A percentile compares a stretch with the other conserved stretches of the same genome.
Evolutionary conservation across 2,113 vertebrate genomes (phyloP).

Genomic region (Corythornis madagascariensis): DNA sequence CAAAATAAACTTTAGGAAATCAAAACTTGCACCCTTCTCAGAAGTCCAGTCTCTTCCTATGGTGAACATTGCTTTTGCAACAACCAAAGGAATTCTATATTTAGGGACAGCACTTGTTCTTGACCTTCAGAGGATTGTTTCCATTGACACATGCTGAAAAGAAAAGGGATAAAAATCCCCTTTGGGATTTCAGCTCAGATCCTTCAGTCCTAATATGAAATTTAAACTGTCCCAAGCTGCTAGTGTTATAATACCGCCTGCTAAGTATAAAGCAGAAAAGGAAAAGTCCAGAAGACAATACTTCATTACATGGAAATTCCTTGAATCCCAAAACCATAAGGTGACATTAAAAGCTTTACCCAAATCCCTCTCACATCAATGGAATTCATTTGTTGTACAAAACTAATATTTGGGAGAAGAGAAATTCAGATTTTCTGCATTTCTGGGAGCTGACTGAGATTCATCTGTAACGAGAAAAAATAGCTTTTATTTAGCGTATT

Average conservation of each 20-base stretch:
- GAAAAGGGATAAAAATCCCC: slow-evolving; percentile 53
- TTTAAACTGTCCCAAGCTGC: slow-evolving; percentile 48
- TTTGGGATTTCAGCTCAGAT: slow-evolving; percentile 51
- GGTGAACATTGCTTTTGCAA: slow-evolving; percentile 43
- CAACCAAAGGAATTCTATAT: slow-evolving; percentile 66
- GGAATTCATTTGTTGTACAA: slow-evolving; percentile 17
- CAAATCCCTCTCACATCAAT: slow-evolving; percentile 27
- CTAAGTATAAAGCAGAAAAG: slow-evolving; percentile 64
- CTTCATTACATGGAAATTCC: slow-evolving; percentile 60
- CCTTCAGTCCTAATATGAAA: slow-evolving; percentile 43
- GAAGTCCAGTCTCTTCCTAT: slow-evolving; percentile 57
- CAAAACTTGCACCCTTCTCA: slow-evolving; percentile 49
- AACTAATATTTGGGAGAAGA: neutral
- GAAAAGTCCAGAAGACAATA: slow-evolving; percentile 58
- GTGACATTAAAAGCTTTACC: slow-evolving; percentile 33
- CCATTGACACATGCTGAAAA: slow-evolving; percentile 61
- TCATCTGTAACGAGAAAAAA: neutral
- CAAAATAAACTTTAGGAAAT: slow-evolving; percentile 62
- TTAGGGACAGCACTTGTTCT: slow-evolving; percentile 52
- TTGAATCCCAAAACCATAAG: slow-evolving; percentile 57
- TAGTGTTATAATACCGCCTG: slow-evolving; percentile 50
- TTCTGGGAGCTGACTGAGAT: neutral
- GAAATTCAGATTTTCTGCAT: neutral
- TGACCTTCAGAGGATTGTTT: slow-evolving; percentile 56
- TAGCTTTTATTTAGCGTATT: neutral